phyloP scores from a whole-genome alignment of 2,797 vertebrate genomes.

The Phataginus tricuspis region DNA sequence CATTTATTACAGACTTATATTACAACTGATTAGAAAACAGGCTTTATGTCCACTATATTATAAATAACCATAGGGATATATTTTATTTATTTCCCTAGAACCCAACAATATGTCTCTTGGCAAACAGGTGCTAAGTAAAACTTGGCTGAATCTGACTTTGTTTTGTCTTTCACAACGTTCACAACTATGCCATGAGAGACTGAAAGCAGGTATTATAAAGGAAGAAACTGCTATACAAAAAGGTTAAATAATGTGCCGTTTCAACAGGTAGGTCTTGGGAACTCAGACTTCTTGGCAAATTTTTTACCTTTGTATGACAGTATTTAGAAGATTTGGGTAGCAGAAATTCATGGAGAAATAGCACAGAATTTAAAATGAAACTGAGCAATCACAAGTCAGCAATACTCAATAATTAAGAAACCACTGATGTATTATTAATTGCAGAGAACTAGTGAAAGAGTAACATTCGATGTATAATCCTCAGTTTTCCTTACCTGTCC shows the following conservation, averaged over 20 bases:
- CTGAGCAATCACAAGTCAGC: conserved; percentile 13
- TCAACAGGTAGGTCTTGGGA: not conserved
- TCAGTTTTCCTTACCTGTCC: not conserved
- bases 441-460: not conserved
- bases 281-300: not conserved
- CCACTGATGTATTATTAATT: not conserved
- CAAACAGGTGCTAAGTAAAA: conserved; percentile 45
- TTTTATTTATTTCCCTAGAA: conserved; percentile 49
- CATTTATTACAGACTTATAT: not conserved
- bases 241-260: not conserved
- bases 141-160: not conserved
- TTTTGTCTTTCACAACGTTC: not conserved
- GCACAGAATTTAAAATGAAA: conserved; percentile 53
- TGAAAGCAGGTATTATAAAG: conserved; percentile 8
- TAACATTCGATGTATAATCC: conserved; percentile 7
- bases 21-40: conserved; percentile 44
- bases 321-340: not conserved
- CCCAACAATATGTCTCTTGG: not conserved
- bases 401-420: conserved; percentile 4
- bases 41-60: conserved; percentile 1
- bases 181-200: not conserved
- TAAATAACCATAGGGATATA: not conserved
- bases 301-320: not conserved
- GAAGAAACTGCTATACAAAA: not conserved
- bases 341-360: conserved; percentile 12